These are phyloP conservation scores for Bellardia pandia DNA, from an alignment of 2,888 invertebrate genomes.

Conservation along the genomic window DNA sequence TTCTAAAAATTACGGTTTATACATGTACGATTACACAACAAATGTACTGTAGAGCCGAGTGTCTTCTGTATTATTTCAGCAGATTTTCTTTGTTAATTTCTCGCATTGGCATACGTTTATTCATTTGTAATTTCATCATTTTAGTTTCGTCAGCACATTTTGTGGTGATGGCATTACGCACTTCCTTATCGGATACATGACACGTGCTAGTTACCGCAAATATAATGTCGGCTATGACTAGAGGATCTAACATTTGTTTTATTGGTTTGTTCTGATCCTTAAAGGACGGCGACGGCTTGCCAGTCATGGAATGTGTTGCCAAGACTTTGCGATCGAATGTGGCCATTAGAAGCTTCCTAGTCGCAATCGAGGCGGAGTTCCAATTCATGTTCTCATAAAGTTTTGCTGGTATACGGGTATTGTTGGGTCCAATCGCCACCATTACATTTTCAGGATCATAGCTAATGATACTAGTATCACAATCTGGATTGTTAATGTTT, in stretches of 20 bases:
- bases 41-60: no score
- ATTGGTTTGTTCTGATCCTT: conserved; percentile 81
- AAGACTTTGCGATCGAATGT: conserved; percentile 86
- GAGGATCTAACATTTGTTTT: conserved; percentile 84
- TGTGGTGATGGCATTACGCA: conserved; percentile 87
- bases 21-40: no score
- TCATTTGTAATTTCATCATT: conserved; percentile 84
- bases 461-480: not conserved
- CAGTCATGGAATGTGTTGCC: conserved; percentile 87
- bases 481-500: no score
- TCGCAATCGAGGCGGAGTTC: conserved; percentile 85
- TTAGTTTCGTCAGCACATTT: conserved; percentile 88
- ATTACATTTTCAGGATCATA: conserved; percentile 74
- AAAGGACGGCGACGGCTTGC: conserved; percentile 86
- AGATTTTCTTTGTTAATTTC: conserved; percentile 77
- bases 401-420: conserved; percentile 82
- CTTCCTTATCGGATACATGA: conserved; percentile 85
- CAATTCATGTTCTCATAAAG: conserved; percentile 85
- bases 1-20: no score
- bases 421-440: conserved; percentile 83
- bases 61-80: no score
- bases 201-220: conserved; percentile 85
- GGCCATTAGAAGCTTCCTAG: conserved; percentile 86
- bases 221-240: conserved; percentile 86
- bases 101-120: conserved; percentile 75